A percentile compares a stretch with the other conserved stretches of the same genome.
These are phyloP conservation scores for Sepioteuthis lessoniana DNA, from an alignment of 2,888 invertebrate genomes.

Conservation along the genomic window DNA sequence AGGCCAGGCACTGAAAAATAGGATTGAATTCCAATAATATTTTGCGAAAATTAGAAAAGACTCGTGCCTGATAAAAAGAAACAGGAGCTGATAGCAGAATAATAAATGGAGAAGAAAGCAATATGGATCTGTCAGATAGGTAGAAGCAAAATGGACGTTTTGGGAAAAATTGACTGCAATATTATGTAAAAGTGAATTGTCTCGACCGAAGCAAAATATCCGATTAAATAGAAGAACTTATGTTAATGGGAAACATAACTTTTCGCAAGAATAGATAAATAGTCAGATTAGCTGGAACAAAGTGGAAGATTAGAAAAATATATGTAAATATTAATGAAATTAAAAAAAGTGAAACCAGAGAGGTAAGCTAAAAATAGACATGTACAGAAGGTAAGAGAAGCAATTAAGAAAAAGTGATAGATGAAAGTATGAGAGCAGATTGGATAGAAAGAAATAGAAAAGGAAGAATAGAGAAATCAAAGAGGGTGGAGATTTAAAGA, in stretches of 20 bases:
- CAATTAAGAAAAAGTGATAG: not conserved
- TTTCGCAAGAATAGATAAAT: not conserved
- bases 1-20: not conserved
- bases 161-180: not conserved
- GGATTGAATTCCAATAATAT: slow-evolving; percentile 33
- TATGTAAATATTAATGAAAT: not conserved
- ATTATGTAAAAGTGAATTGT: slow-evolving; percentile 23
- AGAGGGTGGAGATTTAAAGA: not conserved
- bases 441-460: not conserved
- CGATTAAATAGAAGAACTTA: not conserved
- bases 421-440: not conserved
- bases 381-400: not conserved
- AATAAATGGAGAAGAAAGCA: not conserved
- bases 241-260: not conserved
- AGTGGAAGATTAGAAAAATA: not conserved
- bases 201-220: not conserved
- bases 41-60: slow-evolving; percentile 33
- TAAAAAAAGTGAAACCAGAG: not conserved
- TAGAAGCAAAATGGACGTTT: not conserved
- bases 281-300: not conserved
- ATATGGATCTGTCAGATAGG: not conserved
- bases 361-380: not conserved
- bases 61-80: not conserved
- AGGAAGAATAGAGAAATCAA: not conserved
- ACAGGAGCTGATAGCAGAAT: not conserved